Conservation (phyloP, 1,140 invertebrate genomes). For the Tribolium madens region DNA sequence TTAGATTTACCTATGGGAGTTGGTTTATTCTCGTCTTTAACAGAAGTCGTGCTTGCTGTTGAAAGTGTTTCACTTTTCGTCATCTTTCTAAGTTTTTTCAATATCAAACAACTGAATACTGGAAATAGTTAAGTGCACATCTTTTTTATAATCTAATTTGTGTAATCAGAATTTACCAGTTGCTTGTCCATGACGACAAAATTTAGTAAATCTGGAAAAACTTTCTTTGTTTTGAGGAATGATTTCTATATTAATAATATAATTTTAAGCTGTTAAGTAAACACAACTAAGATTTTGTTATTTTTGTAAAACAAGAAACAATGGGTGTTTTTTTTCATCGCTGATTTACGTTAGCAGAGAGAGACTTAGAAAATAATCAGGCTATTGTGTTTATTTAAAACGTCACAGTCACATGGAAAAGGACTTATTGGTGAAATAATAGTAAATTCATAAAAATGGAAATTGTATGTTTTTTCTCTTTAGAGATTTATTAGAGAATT, state of each 20-base stretch:
- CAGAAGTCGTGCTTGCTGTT: background rate
- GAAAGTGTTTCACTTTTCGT: no score
- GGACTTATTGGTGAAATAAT: background rate
- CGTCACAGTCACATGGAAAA: background rate
- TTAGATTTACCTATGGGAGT: background rate
- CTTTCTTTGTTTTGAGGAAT: background rate
- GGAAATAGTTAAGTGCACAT: background rate
- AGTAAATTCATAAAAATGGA: no score
- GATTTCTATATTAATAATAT: background rate
- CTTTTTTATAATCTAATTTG: background rate
- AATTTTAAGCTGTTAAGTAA: background rate
- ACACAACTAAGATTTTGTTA: conserved; percentile 5
- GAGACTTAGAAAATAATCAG: background rate
- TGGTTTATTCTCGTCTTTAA: background rate
- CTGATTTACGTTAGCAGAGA: conserved; percentile 4
- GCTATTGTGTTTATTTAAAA: background rate
- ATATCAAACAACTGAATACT: background rate
- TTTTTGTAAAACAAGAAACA: background rate
- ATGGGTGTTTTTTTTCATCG: background rate
- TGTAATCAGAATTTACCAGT: background rate
- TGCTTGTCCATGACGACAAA: background rate
- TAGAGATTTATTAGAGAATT: no score
- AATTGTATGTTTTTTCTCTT: no score
- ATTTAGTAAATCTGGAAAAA: background rate
- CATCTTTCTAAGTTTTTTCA: background rate